Base-by-base conservation (phyloP, 1,140 invertebrate genomes). In the Ceratosolen solmsi region DNA sequence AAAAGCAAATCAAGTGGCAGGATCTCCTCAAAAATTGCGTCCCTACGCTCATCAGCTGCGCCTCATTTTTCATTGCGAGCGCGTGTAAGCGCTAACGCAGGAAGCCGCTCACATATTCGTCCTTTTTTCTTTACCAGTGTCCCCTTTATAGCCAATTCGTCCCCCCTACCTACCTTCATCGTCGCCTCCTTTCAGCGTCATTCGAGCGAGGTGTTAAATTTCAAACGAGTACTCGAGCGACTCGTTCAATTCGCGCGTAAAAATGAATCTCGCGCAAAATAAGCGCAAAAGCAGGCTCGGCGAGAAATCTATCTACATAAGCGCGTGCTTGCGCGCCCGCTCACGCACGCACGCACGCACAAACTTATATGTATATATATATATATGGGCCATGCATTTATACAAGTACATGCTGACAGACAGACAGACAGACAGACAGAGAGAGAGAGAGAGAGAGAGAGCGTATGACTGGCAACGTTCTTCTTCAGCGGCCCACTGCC, bases 11-110 rank as follows among this genome's bases (percentile, higher is more conserved):
- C 79, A 27, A 25, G 20, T 9, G 36, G 11, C 36, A 58, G 8
- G 51, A 80, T 80, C 78, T 79, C 38, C 15, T 46, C 11, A 36
- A 56, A 70, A 79, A 79, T 54, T 1, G 17, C 20, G 22, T 17
- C 25, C 22, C 38, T 30, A 73, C 77, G 25, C 33, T 33, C 36
- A 54, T 80, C 68, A 49, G 73, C 51, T 49, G 22, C 22, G 38
- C 70, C 27, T 46, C n/a, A 77, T 77, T 77, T 65, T 77, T 65
- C 46, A 78, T 70, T 46, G 33, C 33, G 20, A 5, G 68, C 27
- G 51, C 33, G 33, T 7, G 13, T 5, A 46, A 46, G 13, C 20
- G 20, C 9, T 22, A 15, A 3, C 20, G n/a, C 58, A 70, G 46
- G 60, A 54, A 78, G 58, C 1, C 15, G 33, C 58, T 54, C 20